A percentile compares a stretch with the other conserved stretches of the same genome.
Evolutionary conservation across 1,140 invertebrate species (phyloP).

Genomic region (Apis florea): DNA sequence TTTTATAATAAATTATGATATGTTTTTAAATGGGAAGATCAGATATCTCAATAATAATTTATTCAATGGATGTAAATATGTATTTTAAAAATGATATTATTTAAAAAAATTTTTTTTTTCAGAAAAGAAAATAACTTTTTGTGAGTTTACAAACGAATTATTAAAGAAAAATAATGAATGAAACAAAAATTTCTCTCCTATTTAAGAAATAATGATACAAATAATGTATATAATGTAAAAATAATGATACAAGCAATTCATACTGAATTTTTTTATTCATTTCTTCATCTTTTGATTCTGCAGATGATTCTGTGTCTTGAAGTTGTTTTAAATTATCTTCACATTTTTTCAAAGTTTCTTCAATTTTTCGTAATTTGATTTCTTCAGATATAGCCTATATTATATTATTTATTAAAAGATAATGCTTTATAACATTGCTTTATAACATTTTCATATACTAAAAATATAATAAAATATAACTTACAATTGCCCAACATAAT

Average conservation of each 20-base stretch:
- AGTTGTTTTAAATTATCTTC: slow-evolving; percentile 50
- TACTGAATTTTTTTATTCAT: slow-evolving; percentile 69
- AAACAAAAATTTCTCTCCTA: too few species aligned
- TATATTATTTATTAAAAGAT: slow-evolving; percentile 17
- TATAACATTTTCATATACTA: slow-evolving; percentile 24
- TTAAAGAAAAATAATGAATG: too few species aligned
- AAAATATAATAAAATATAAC: slow-evolving; percentile 37
- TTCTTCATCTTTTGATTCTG: slow-evolving; percentile 57
- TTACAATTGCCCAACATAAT: slow-evolving; percentile 75
- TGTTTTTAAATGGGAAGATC: too few species aligned
- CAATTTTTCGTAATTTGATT: slow-evolving; percentile 43
- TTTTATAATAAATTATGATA: background rate
- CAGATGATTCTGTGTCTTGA: slow-evolving; percentile 36
- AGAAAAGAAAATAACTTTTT: too few species aligned
- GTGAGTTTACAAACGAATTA: too few species aligned
- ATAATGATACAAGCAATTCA: slow-evolving; percentile 17
- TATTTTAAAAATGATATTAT: too few species aligned
- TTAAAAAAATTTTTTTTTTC: too few species aligned
- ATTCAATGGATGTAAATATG: too few species aligned
- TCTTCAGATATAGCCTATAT: slow-evolving; percentile 69
- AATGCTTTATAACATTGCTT: slow-evolving; percentile 25
- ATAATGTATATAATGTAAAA: too few species aligned
- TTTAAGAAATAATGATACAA: too few species aligned
- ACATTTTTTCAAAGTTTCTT: slow-evolving; percentile 55
- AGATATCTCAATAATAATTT: too few species aligned